Evolutionary conservation across 1,140 invertebrate species (phyloP), one percentile per base, ranked within the genome.

Genomic region (Grapholita molesta): DNA sequence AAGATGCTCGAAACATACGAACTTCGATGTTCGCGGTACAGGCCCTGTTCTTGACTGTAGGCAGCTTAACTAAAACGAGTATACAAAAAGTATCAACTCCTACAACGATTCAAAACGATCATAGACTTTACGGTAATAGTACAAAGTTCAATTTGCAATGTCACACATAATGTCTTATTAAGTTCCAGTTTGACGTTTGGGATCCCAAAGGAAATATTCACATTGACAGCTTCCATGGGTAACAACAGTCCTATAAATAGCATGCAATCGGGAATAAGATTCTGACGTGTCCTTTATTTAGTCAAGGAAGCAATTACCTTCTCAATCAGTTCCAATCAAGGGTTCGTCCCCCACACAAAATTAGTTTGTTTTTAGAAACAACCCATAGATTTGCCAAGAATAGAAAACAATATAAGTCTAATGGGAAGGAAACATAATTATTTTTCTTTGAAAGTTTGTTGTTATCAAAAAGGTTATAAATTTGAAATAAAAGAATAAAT

Each of bases 281-380:
- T 28, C 24, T 61, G 6, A n/a, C 24, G 1, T 28, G 55, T 33
- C 65, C 61, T 64, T 70, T 53, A 72, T 72, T 73, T 68, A 72
- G 69, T 35, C 30, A 42, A 68, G 64, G 28, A 28, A 61, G n/a
- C 25, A 25, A 70, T 70, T 67, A 69, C 66, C 69, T 70, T 75
- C 72, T 69, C 64, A 72, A 73, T 71, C 64, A 35, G 5, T 38
- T 61, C 42, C 65, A n/a, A 25, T 18, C 12, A 57, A 64, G 64
- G 38, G 64, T n/a, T 67, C 53, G 55, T 21, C 53, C 64, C 15
- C 28, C n/a, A 33, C 7, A 28, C 24, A 18, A 61, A 30, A 61
- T 25, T 25, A 25, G 12, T 25, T 61, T 61, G 25, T 61, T 61
- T 61, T 61, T 8, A n/a, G 55, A 61, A 61, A 15, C n/a, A 61